Evolutionary conservation across 2,888 invertebrate genomes (phyloP), one percentile per base, ranked within the genome.

Genomic region (Thymelicus acteon): DNA sequence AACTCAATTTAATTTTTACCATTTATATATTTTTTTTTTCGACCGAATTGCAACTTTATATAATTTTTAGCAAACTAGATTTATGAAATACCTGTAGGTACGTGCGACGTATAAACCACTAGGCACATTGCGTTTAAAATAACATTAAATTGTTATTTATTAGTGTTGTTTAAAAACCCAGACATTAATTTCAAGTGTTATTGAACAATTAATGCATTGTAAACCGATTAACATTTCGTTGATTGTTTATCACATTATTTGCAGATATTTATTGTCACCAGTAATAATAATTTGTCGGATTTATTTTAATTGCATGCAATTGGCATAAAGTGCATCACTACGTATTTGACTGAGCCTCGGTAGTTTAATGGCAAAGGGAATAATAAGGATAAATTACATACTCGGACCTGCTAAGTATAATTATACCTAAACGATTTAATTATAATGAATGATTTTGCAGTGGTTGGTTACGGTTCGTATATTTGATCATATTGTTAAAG

Each of bases 121-220:
- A 31, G 31, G 31, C 31, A 31, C 40, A 40, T 8, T 40, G 40
- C 40, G 7, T 40, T 40, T 40, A 40, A 40, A 40, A 40, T 40
- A 8, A 6, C 7, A 12, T 12, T 44, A 44, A 44, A 44, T 44
- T 44, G 12, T 52, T 19, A 52, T 52, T 52, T 24, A 54, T 54
- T 54, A 24, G 10, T 5, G 6, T 24, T 24, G 24, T 54, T 24
- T 5, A 24, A 54, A 49, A 54, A 5, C 52, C 24, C 10, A 8
- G 24, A 31, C 62, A 24, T 62, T 13, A 7, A 47, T 62, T 48
- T 7, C 2, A 31, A 24, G n/a, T 37, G 37, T 49, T 47, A 13
- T 48, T 62, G 40, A 54, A 64, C 24, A 64, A 64, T 64, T 64
- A 64, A 64, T 64, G 64, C 40, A 54, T 64, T 64, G 54, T 64